A percentile compares a stretch with the other conserved stretches of the same genome.
phyloP scores from a whole-genome alignment of 2,888 invertebrate species.

The Zhengitettix transpicula region DNA sequence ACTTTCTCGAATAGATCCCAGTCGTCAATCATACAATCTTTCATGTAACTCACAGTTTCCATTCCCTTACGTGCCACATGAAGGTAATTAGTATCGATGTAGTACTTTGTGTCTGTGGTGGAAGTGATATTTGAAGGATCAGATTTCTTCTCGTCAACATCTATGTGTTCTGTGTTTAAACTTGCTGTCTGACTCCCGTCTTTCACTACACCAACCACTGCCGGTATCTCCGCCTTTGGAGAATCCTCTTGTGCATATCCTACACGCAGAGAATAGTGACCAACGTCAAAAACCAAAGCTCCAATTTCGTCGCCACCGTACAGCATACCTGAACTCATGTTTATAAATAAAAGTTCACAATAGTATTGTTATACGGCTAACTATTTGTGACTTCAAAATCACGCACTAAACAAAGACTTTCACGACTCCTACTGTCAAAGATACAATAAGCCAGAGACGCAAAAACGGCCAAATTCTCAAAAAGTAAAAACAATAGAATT shows the following conservation, averaged over 20 bases:
- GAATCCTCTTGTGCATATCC: slow-evolving; percentile 97
- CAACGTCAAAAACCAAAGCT: slow-evolving; percentile 93
- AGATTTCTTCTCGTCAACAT: slow-evolving; percentile 46
- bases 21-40: slow-evolving; percentile 97
- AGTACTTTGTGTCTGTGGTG: slow-evolving; percentile 46
- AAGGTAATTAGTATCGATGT: slow-evolving; percentile 85
- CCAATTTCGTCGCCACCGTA: slow-evolving; percentile 98
- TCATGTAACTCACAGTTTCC: slow-evolving; percentile 87
- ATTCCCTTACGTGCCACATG: slow-evolving; percentile 77
- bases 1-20: slow-evolving; percentile 98
- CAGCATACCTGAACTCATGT: slow-evolving; percentile 43
- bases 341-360: not conserved
- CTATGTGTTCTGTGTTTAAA: slow-evolving; percentile 46
- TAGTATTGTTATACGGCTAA: too few species aligned
- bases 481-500: too few species aligned
- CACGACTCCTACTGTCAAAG: too few species aligned
- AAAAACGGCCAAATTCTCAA: too few species aligned
- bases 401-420: too few species aligned
- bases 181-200: slow-evolving; percentile 33
- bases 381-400: too few species aligned
- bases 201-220: slow-evolving; percentile 75
- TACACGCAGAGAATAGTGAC: slow-evolving; percentile 74
- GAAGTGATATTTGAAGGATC: slow-evolving; percentile 48
- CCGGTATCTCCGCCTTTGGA: slow-evolving; percentile 96
- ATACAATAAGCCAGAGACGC: too few species aligned